phyloP scores from a whole-genome alignment of 64 coral and sea anemone species.

The Orbicella faveolata region DNA sequence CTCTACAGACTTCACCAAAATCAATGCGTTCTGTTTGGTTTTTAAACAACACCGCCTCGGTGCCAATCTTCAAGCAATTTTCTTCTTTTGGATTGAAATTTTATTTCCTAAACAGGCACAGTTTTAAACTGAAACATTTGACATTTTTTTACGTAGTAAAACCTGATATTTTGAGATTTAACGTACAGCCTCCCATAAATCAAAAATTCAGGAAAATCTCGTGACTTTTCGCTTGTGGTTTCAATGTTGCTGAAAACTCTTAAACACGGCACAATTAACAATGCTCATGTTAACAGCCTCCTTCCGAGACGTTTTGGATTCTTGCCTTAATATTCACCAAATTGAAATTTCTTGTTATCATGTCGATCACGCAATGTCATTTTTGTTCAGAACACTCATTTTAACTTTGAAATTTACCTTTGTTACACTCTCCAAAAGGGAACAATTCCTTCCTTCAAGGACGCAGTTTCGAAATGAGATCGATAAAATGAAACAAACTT shows the following conservation, averaged over 20 bases:
- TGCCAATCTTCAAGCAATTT: not conserved
- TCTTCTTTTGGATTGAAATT: not conserved
- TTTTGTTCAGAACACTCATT: not conserved
- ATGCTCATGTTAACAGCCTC: not conserved
- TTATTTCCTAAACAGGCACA: not conserved
- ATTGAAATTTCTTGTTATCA: not conserved
- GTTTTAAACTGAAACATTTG: not conserved
- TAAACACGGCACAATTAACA: constrained; percentile 12
- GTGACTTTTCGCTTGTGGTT: not conserved
- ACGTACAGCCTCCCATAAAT: no score
- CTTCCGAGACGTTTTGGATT: not conserved
- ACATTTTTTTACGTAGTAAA: not conserved
- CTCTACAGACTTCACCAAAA: not conserved
- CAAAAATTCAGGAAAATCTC: no score
- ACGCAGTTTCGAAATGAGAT: not conserved
- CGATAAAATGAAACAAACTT: not conserved
- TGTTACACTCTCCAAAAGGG: not conserved
- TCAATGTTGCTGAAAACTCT: not conserved
- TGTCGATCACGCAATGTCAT: constrained; percentile 17
- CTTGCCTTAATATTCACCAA: not conserved
- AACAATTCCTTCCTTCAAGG: not conserved
- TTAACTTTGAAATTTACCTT: not conserved
- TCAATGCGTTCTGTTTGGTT: not conserved
- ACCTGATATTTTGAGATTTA: not conserved
- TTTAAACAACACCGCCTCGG: not conserved